phyloP scores from a whole-genome alignment of 2,888 invertebrate genomes.

The Antheraea assamensis region DNA sequence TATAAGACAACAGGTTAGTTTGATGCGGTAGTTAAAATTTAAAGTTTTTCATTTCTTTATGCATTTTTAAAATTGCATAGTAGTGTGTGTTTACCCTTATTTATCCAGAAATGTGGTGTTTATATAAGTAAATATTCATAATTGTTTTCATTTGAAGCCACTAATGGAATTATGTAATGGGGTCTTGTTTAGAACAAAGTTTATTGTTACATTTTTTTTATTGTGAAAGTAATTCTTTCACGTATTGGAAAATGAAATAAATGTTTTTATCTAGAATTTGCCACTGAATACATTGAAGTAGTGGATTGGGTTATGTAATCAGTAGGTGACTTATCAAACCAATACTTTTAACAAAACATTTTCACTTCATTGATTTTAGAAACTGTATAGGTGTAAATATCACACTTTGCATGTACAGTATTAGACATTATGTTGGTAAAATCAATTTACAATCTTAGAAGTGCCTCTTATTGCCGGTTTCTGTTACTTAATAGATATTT shows the following conservation, averaged over 20 bases:
- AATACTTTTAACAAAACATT: background rate
- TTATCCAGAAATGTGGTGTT: background rate
- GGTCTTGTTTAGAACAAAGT: background rate
- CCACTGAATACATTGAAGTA: conserved; percentile 1
- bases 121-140: background rate
- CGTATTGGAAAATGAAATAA: background rate
- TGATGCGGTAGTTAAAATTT: background rate
- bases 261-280: background rate
- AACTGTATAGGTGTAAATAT: background rate
- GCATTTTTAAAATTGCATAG: background rate
- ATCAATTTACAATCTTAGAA: background rate
- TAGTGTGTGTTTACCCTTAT: background rate
- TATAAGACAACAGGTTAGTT: background rate
- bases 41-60: background rate
- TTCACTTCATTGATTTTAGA: background rate
- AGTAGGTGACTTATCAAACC: background rate
- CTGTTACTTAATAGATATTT: background rate
- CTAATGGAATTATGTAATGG: background rate
- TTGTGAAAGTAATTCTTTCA: background rate
- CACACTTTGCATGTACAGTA: background rate
- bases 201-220: background rate
- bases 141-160: background rate
- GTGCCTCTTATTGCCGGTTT: background rate
- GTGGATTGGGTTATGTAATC: conserved; percentile 7
- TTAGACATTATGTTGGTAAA: background rate